phyloP scores from a whole-genome alignment of 2,888 invertebrate species.

The Chaitophorus viminalis region DNA sequence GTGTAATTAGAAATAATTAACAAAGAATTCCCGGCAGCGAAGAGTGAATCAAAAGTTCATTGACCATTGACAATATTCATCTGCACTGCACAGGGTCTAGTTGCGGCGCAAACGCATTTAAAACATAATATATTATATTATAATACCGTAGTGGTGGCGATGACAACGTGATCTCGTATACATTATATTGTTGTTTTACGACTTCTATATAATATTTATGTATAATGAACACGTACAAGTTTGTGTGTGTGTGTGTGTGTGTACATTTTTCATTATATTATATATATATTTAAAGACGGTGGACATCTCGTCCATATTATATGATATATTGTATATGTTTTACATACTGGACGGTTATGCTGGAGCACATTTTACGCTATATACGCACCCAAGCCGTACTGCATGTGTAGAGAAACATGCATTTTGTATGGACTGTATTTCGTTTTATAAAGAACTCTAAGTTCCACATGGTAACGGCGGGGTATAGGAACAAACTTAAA shows the following conservation, averaged over 20 bases:
- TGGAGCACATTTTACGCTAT: constrained; percentile 1
- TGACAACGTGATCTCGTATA: constrained; percentile 33
- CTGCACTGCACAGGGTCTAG: not conserved
- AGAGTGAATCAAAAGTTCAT: constrained; percentile 52
- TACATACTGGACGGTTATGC: not conserved
- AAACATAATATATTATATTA: not conserved
- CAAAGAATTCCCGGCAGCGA: constrained; percentile 34
- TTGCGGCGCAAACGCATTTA: not conserved
- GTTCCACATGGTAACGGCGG: too few species aligned
- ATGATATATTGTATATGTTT: not conserved
- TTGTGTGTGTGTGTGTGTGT: too few species aligned
- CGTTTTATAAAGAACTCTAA: too few species aligned
- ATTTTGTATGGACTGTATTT: too few species aligned
- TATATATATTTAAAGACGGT: not conserved
- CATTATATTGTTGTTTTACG: constrained; percentile 46
- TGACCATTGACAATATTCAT: constrained; percentile 52
- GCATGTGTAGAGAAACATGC: too few species aligned
- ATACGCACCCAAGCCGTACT: too few species aligned
- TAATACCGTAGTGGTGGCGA: not conserved
- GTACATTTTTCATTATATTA: not conserved
- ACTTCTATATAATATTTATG: not conserved
- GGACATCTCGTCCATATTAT: not conserved
- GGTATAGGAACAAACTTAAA: too few species aligned
- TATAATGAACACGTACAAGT: not conserved
- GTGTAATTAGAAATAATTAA: constrained; percentile 58